Evolutionary conservation across 2,888 invertebrate genomes (phyloP), one percentile per base, ranked within the genome.

Genomic region (Microchrysa polita): DNA sequence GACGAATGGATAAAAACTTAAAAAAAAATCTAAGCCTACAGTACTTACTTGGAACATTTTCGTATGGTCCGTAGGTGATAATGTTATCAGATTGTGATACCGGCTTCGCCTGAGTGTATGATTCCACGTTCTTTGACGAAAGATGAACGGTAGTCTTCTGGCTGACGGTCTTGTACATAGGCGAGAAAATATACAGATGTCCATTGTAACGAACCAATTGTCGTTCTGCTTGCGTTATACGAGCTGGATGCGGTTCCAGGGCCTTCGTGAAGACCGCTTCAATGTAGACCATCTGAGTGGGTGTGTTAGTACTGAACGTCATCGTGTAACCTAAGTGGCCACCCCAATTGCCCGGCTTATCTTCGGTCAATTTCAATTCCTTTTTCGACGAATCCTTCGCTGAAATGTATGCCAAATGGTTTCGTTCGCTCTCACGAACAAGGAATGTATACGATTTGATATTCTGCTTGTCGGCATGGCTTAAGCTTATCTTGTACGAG

Each of bases 151-250:
- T 90, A 0, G 96, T 95, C 77, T 92, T 95, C 84, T 98, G 97
- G 52, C 91, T 90, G 0, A 84, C 83, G 0, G 95, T 92, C 74
- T 86, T 82, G 83, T 98, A 99, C 0, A 55, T 20, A 10, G 96
- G 95, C 0, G 93, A 90, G 81, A 90, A 96, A 72, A 93, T 87
- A 82, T 95, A 94, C 74, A 94, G 88, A 81, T 92, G 95, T 27
- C 96, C 97, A 77, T 87, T 89, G 82, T 93, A 98, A 78, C 93
- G 90, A 0, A 99, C 95, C 77, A 96, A 87, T 81, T 99, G 99
- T 80, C 95, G 94, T 80, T 99, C 98, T 76, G 93, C 91, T 83
- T 99, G 99, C 0, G 91, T 88, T 75, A 99, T 97, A 78, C 92
- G 90, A 10, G 90, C 90, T 1, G 99, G 99, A 85, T 93, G 94